Evolutionary conservation across 2,888 invertebrate species (phyloP).

Genomic region (Gryllus longicercus): DNA sequence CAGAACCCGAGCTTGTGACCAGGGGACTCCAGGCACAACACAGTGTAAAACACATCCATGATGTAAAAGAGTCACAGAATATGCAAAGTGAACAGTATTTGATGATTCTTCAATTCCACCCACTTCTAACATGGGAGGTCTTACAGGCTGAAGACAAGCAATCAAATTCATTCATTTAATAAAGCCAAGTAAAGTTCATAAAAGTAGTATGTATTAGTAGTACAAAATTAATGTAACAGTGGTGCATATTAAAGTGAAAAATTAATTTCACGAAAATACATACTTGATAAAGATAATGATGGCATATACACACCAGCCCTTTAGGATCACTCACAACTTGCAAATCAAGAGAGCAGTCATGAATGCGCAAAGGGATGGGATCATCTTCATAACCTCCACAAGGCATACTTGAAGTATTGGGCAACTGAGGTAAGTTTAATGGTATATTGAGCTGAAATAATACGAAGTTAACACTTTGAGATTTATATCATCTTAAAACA

Average conservation of each 20-base stretch:
- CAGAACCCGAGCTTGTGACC: conserved; percentile 71
- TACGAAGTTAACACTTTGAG: no score
- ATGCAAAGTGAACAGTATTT: conserved; percentile 70
- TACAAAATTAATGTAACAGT: no score
- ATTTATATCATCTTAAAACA: no score
- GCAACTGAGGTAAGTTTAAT: conserved; percentile 69
- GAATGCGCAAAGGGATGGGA: conserved; percentile 72
- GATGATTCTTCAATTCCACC: conserved; percentile 28
- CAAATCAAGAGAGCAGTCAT: conserved; percentile 77
- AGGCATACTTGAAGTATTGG: conserved; percentile 52
- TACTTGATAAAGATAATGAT: conserved; percentile 75
- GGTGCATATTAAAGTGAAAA: conserved; percentile 1
- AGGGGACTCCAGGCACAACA: conserved; percentile 75
- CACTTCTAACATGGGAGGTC: conserved; percentile 49
- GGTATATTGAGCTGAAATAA: conserved; percentile 72
- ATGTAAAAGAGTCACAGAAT: conserved; percentile 76
- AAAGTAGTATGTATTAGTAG: neutral
- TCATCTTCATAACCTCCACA: conserved; percentile 77
- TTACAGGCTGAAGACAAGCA: conserved; percentile 43
- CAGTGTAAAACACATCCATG: conserved; percentile 81
- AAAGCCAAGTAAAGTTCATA: neutral
- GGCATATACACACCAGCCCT: conserved; percentile 74
- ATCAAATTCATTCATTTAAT: neutral
- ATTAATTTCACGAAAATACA: conserved; percentile 9
- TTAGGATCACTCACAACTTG: conserved; percentile 70